These are phyloP conservation scores for Drosophila villosipedis DNA, from an alignment of 2,888 invertebrate species.

Conservation along the genomic window DNA sequence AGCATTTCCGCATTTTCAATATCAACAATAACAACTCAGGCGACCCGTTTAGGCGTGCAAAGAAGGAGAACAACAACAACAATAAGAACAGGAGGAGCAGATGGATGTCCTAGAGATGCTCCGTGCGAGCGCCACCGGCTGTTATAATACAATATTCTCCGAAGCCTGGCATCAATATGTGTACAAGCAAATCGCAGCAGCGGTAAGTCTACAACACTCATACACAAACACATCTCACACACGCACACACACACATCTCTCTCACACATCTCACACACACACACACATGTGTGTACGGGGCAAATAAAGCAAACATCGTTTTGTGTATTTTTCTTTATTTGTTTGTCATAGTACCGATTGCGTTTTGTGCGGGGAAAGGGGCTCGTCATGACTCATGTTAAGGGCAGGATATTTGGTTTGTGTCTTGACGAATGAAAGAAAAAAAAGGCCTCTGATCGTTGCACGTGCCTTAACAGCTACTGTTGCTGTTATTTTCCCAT, in stretches of 20 bases:
- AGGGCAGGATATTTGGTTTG: slow-evolving; percentile 26
- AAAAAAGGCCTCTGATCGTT: neutral
- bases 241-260: neutral
- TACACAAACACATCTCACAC: slow-evolving; percentile 4
- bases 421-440: slow-evolving; percentile 6
- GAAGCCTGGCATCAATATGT: slow-evolving; percentile 86
- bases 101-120: slow-evolving; percentile 72
- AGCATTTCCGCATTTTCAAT: slow-evolving; percentile 50
- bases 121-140: slow-evolving; percentile 74
- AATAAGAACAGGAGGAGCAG: slow-evolving; percentile 21
- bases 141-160: slow-evolving; percentile 75
- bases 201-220: slow-evolving; percentile 84
- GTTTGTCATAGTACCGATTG: neutral
- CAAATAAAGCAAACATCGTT: slow-evolving; percentile 10
- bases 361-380: neutral
- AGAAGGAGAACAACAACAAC: slow-evolving; percentile 14
- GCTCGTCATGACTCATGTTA: slow-evolving; percentile 45
- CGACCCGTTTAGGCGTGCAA: slow-evolving; percentile 18
- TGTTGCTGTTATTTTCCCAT: neutral
- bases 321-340: slow-evolving; percentile 35
- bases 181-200: slow-evolving; percentile 86
- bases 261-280: neutral
- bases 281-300: neutral
- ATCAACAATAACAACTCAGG: slow-evolving; percentile 36
- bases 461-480: neutral